phyloP scores from a whole-genome alignment of 2,888 invertebrate species.

The Ophion slaviceki region DNA sequence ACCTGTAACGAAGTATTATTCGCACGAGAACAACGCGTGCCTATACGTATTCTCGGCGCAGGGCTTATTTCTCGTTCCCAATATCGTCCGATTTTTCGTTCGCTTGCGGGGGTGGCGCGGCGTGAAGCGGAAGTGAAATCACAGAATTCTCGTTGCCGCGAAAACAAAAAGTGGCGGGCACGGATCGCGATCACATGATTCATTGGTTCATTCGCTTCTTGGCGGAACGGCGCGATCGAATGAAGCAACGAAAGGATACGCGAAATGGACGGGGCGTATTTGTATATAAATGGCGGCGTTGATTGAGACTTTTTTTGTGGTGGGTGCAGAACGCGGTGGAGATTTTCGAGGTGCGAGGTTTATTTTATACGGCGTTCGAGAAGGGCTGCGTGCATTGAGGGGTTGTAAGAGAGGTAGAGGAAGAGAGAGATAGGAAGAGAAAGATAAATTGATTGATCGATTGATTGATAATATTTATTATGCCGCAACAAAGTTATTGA shows the following conservation, averaged over 20 bases:
- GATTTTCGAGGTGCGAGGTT: not conserved
- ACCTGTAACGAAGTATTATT: constrained; percentile 69
- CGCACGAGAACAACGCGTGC: constrained; percentile 34
- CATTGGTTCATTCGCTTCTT: not conserved
- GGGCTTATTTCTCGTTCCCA: constrained; percentile 16
- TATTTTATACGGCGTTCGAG: not conserved
- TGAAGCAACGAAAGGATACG: not conserved
- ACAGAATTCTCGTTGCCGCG: not conserved
- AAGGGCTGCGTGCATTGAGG: not conserved
- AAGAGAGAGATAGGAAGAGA: not conserved
- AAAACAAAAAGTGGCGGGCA: not conserved
- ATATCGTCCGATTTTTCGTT: constrained; percentile 10
- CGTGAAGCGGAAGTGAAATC: not conserved
- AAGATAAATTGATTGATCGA: too few species aligned
- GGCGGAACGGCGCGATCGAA: not conserved
- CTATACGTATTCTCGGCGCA: not conserved
- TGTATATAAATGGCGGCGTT: not conserved
- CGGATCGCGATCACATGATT: not conserved
- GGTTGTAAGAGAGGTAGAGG: too few species aligned
- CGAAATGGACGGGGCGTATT: not conserved
- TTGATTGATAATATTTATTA: too few species aligned
- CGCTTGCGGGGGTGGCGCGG: not conserved
- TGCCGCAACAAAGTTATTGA: too few species aligned
- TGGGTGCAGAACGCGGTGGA: not conserved
- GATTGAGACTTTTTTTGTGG: not conserved